These are phyloP conservation scores for Drosophila atripex DNA, from an alignment of 2,888 invertebrate genomes.

Conservation along the genomic window DNA sequence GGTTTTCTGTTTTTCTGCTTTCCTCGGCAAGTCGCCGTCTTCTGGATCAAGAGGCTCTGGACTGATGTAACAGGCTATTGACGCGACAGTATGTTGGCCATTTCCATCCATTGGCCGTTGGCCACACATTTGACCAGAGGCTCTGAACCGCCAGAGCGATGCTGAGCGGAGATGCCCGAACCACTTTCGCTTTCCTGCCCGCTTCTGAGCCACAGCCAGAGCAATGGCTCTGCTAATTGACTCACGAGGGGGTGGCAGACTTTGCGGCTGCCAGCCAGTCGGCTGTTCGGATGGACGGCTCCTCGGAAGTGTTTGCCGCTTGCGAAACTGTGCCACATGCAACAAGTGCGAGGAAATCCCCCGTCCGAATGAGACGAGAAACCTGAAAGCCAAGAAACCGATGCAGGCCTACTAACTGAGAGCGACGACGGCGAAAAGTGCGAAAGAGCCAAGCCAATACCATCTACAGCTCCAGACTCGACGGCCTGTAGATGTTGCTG, in stretches of 20 bases:
- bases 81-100: constrained; percentile 45
- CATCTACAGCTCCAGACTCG: constrained; percentile 5
- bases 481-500: constrained; percentile 12
- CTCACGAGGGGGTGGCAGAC: constrained; percentile 12
- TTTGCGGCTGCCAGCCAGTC: constrained; percentile 17
- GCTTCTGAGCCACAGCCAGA: constrained; percentile 14
- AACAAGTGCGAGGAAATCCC: constrained; percentile 64
- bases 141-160: constrained; percentile 28
- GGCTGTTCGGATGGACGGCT: constrained; percentile 2
- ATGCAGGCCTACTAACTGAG: neutral
- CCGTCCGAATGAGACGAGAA: constrained; percentile 18
- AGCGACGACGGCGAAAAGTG: constrained; percentile 11
- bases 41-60: constrained; percentile 26
- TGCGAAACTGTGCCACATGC: constrained; percentile 40
- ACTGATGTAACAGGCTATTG: constrained; percentile 64
- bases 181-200: constrained; percentile 73
- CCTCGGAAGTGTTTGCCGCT: constrained; percentile 39
- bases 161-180: constrained; percentile 47
- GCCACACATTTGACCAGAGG: constrained; percentile 47
- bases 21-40: constrained; percentile 41
- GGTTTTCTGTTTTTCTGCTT: constrained; percentile 22
- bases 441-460: constrained; percentile 9
- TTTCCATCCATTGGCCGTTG: constrained; percentile 51
- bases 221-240: constrained; percentile 5
- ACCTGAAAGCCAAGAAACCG: constrained; percentile 12